Base-by-base conservation (phyloP, 2,888 invertebrate species). In the Odontothrips loti region DNA sequence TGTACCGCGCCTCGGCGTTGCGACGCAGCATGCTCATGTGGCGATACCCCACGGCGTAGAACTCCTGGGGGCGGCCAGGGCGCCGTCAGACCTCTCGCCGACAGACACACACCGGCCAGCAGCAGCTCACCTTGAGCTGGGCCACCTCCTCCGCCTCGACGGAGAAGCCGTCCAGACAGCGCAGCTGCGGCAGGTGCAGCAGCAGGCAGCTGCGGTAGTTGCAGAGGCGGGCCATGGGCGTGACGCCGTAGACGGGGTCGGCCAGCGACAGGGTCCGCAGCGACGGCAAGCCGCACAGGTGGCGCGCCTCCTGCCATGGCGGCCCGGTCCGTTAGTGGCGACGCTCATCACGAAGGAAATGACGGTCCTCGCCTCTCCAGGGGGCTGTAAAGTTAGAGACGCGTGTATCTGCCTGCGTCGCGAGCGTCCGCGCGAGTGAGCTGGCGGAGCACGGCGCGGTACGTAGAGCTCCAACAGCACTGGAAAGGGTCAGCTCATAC, bases 151-250 rank as follows among this genome's bases (percentile, higher is more conserved):
- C 68, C 68, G 68, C 23, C 68, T 75, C 68, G 11, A 75, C 68
- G 3, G 68, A 75, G 27, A 27, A 75, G 23, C 68, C 68, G 68
- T 75, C 68, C 27, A 75, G 68, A 12, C 27, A 12, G 11, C 27
- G 68, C 68, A 75, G 68, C 68, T 75, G 68, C 68, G 68, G 68
- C 68, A 75, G 27, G 68, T 75, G 68, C 68, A 75, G 68, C 27
- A 75, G 68, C 27, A 75, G 23, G 68, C 68, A 75, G 68, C 68
- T 75, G 68, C 68, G 68, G 68, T 75, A 75, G 68, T 75, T 75
- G 68, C 68, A 75, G 27, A 75, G 68, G 68, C 68, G 68, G 68
- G 68, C 68, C 68, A 75, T 75, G 68, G 68, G 68, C 27, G 68
- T 75, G 68, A 75, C 68, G 68, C 68, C 68, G 68, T 75, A 75